Evolutionary conservation across 2,797 vertebrate species (phyloP), one percentile per base, ranked within the genome.

Genomic region (Acanthornis magna): DNA sequence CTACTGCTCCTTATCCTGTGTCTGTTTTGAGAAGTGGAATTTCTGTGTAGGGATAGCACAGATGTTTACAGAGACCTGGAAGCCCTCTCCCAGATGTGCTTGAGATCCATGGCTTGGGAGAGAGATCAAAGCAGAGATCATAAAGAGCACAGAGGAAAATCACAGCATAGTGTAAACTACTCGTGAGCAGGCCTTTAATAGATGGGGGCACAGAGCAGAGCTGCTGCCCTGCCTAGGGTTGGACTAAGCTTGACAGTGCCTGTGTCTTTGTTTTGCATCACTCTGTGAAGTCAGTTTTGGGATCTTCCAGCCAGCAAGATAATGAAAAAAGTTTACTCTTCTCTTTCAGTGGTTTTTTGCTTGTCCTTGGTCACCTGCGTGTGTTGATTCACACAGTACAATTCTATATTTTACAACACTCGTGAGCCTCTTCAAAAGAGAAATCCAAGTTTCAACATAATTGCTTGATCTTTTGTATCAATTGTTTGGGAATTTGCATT

Each of bases 331-430:
- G 36, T 61, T 53, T 36, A 21, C 10, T 30, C 16, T 20, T 8
- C 13, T 32, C 16, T 53, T 81, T 51, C 47, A 70, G 45, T 81
- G 65, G 1, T 10, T 43, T 61, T 70, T 40, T 36, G 26, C 5
- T 60, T 4, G 8, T 4, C 16, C 11, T 51, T 36, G 21, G 32
- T 51, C 26, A 53, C 38, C 32, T 43, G 20, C 0, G 0, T 21
- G 11, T 30, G 5, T 70, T 36, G 32, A 36, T 53, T 53, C 27
- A 62, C 15, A 27, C 17, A n/a, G 11, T 11, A 50, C 7, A 22
- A 47, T 42, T 67, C 9, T 43, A 3, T 60, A 54, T 54, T 88
- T 75, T 60, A 54, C 11, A 72, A 51, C n/a, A 51, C 16, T 48
- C 27, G 7, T 18, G 27, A 32, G 27, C 17, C 17, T 75, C 45